Percentiles rank a stretch among this genome's conserved stretches.
Evolutionary conservation across 2,113 vertebrate genomes (phyloP).

Genomic region (Taurulus bubalis): DNA sequence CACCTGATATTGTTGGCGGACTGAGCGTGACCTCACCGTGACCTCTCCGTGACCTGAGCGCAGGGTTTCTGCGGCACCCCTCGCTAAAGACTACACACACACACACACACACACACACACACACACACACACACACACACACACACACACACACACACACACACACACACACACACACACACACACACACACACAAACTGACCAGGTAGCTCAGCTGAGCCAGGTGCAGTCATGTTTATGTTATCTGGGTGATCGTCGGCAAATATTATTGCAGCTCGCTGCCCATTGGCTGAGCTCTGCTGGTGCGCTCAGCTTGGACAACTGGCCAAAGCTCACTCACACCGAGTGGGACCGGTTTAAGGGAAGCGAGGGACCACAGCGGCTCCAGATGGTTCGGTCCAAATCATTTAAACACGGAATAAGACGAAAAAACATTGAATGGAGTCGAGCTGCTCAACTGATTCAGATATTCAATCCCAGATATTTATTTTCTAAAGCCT

Average conservation of each 20-base stretch:
- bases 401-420: slow-evolving; percentile 41
- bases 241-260: slow-evolving; percentile 69
- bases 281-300: slow-evolving; percentile 27
- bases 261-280: slow-evolving; percentile 80
- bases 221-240: slow-evolving; percentile 79
- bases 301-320: slow-evolving; percentile 42
- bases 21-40: not conserved
- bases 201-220: slow-evolving; percentile 57
- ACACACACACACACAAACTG: slow-evolving; percentile 3
- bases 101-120: not conserved
- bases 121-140: slow-evolving; percentile 7
- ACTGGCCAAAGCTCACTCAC: slow-evolving; percentile 30
- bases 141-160: slow-evolving; percentile 7
- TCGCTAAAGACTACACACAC: slow-evolving; percentile 30
- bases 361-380: slow-evolving; percentile 22
- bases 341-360: slow-evolving; percentile 13
- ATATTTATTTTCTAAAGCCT: slow-evolving; percentile 13
- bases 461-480: slow-evolving; percentile 37
- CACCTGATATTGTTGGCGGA: slow-evolving; percentile 53
- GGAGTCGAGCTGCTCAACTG: slow-evolving; percentile 5
- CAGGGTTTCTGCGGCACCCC: slow-evolving; percentile 33
- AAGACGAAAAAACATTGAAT: not conserved
- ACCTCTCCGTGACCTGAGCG: slow-evolving; percentile 13
- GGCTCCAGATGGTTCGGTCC: slow-evolving; percentile 41
- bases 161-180: slow-evolving; percentile 10